Evolutionary conservation across 2,797 vertebrate species (phyloP).

Genomic region (Anisognathus igniventris): DNA sequence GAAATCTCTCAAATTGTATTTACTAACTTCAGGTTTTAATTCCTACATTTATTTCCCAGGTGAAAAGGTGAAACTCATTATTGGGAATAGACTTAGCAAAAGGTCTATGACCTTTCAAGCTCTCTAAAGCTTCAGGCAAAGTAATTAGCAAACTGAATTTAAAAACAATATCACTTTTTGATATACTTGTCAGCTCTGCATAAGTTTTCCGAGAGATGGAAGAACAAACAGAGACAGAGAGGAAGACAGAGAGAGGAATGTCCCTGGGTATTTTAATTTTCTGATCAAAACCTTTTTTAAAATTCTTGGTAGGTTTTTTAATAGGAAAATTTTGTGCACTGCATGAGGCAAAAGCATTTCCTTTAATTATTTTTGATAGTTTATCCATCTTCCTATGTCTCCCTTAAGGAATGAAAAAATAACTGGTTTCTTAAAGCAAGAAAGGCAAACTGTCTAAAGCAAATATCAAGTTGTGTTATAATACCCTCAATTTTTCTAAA

Average conservation of each 20-base stretch:
- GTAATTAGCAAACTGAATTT: not conserved
- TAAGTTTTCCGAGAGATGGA: not conserved
- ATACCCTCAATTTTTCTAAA: conserved; percentile 2
- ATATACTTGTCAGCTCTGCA: not conserved
- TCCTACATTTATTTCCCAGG: not conserved
- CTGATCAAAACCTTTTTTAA: not conserved
- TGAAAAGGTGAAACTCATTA: not conserved
- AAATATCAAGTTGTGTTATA: not conserved
- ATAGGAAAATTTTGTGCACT: not conserved
- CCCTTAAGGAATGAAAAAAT: not conserved
- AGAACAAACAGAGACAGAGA: not conserved
- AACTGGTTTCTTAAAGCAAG: not conserved
- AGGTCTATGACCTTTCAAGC: not conserved
- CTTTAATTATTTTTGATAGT: not conserved
- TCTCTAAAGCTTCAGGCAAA: not conserved
- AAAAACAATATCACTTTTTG: not conserved
- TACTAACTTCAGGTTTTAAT: not conserved
- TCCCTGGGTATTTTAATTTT: not conserved
- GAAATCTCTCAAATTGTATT: not conserved
- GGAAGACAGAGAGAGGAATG: not conserved
- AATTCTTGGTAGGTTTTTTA: not conserved
- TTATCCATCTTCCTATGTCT: not conserved
- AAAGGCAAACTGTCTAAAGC: not conserved
- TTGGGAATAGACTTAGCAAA: not conserved
- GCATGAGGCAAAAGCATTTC: not conserved